These are phyloP conservation scores for Ypsolopha scabrella DNA, from an alignment of 2,888 invertebrate species.

Conservation along the genomic window DNA sequence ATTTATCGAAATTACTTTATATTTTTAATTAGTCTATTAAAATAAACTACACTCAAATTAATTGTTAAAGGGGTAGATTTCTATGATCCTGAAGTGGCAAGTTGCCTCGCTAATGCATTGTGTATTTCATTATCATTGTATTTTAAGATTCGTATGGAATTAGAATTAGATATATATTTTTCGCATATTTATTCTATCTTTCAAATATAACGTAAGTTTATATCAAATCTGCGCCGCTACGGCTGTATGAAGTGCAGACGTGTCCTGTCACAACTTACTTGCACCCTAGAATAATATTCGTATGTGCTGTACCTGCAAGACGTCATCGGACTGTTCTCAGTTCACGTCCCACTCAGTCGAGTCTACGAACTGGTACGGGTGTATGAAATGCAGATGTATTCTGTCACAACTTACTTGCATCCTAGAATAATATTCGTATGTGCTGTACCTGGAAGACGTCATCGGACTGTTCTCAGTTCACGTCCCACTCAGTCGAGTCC, in stretches of 20 bases:
- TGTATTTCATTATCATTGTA: too few species aligned
- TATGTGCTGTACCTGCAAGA: constrained; percentile 74
- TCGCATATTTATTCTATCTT: too few species aligned
- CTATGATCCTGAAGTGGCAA: too few species aligned
- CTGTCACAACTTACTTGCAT: not conserved
- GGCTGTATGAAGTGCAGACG: constrained; percentile 64
- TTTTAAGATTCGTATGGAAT: too few species aligned
- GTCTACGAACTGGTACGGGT: constrained; percentile 86
- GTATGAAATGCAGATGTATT: constrained; percentile 18
- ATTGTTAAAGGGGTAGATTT: too few species aligned
- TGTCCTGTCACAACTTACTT: not conserved
- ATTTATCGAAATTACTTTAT: too few species aligned
- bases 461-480: constrained; percentile 81
- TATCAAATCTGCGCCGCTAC: too few species aligned
- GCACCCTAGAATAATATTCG: constrained; percentile 44
- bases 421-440: constrained; percentile 47
- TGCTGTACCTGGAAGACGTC: constrained; percentile 79
- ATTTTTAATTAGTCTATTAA: too few species aligned
- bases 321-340: constrained; percentile 80
- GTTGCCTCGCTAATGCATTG: too few species aligned
- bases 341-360: constrained; percentile 93
- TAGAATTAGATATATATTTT: too few species aligned
- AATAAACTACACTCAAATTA: too few species aligned
- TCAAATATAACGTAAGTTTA: too few species aligned
- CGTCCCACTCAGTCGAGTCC: constrained; percentile 92